phyloP scores from a whole-genome alignment of 2,113 vertebrate genomes.

The Pteropus alecto region DNA sequence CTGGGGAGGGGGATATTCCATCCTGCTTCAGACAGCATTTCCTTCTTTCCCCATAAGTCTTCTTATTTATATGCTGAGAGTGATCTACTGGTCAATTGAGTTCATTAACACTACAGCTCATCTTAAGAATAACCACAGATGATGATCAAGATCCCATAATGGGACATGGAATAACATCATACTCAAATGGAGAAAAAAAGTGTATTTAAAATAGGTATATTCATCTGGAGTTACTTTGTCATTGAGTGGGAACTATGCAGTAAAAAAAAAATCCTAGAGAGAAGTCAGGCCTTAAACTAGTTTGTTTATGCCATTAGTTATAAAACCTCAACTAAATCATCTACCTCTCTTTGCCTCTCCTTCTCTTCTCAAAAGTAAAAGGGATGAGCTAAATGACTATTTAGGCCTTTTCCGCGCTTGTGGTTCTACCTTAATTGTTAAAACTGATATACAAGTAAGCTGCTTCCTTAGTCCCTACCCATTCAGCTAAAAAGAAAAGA shows the following conservation, averaged over 20 bases:
- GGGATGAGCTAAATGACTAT: not conserved
- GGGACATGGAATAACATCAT: not conserved
- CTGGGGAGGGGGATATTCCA: not conserved
- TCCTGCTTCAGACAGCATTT: not conserved
- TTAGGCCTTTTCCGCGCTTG: not conserved
- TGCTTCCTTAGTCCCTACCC: not conserved
- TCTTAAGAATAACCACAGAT: not conserved
- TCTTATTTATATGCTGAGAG: not conserved
- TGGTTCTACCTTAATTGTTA: constrained; percentile 9
- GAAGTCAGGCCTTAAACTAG: not conserved
- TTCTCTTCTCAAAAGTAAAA: constrained; percentile 20
- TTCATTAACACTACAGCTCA: not conserved
- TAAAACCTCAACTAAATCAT: not conserved
- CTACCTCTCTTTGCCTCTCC: not conserved
- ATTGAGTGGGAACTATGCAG: not conserved
- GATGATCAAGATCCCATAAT: not conserved
- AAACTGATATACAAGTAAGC: not conserved
- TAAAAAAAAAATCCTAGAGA: constrained; percentile 14
- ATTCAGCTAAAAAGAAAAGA: not conserved
- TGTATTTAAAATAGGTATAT: not conserved
- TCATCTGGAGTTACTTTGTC: not conserved
- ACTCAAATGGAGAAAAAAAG: not conserved
- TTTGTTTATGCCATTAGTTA: not conserved
- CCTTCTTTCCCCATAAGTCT: not conserved
- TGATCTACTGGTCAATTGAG: not conserved